Conservation (phyloP, 1,140 invertebrate genomes). For the Zaprionus ghesquierei region DNA sequence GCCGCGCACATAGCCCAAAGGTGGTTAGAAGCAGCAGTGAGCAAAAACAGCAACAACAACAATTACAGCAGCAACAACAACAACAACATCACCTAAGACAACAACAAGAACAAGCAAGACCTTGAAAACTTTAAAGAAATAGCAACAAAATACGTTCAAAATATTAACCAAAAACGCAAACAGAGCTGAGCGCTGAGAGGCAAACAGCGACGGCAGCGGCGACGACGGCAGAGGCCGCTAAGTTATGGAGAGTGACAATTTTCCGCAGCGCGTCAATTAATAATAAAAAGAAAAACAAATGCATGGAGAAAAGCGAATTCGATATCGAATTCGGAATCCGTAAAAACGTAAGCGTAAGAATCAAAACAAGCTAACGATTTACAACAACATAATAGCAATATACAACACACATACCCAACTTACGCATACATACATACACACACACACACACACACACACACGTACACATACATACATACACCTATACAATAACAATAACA, state of each 20-base stretch:
- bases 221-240: conserved; percentile 20
- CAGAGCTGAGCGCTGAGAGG: conserved; percentile 30
- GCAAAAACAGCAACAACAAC: conserved; percentile 46
- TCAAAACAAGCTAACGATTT: conserved; percentile 37
- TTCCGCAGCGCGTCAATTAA: conserved; percentile 61
- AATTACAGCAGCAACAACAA: conserved; percentile 41
- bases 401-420: not conserved
- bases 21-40: conserved; percentile 51
- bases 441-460: not conserved
- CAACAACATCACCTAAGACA: conserved; percentile 28
- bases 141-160: conserved; percentile 49
- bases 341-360: conserved; percentile 31
- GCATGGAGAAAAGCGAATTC: conserved; percentile 27
- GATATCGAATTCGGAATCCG: conserved; percentile 24
- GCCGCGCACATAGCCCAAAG: conserved; percentile 49
- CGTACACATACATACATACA: not conserved
- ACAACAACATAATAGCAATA: conserved; percentile 25
- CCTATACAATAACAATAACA: conserved; percentile 1
- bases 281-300: conserved; percentile 34
- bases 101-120: conserved; percentile 51
- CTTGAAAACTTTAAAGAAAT: conserved; percentile 74
- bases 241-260: conserved; percentile 79
- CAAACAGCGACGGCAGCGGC: not conserved
- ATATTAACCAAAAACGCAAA: conserved; percentile 55
- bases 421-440: not conserved